Percentiles rank a stretch among this genome's conserved stretches.
Evolutionary conservation across 2,113 vertebrate genomes (phyloP).

Genomic region (Bos indicus): DNA sequence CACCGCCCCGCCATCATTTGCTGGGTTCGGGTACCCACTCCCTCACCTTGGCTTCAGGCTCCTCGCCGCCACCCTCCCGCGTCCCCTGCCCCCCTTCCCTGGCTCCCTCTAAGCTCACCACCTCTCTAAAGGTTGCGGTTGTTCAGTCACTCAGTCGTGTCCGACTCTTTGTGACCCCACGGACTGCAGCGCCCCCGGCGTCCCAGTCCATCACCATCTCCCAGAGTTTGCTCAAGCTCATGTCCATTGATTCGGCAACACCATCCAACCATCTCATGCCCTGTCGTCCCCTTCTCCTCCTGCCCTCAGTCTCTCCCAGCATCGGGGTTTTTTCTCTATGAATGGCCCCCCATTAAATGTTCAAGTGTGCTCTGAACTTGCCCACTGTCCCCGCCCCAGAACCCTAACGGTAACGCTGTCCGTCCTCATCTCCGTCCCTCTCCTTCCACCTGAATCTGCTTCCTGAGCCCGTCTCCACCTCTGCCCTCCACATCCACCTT

Average conservation of each 20-base stretch:
- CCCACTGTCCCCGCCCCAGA: background rate
- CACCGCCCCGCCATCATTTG: accelerated
- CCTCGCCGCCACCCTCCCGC: no score
- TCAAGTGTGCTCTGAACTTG: background rate
- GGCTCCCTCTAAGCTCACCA: background rate
- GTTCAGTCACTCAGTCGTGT: background rate
- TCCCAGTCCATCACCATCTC: background rate
- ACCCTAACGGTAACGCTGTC: accelerated
- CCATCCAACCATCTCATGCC: background rate
- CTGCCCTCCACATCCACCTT: background rate
- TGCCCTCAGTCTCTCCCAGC: background rate
- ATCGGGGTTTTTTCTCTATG: background rate
- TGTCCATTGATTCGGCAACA: accelerated
- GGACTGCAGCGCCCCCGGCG: background rate
- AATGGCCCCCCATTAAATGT: background rate
- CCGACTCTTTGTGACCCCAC: accelerated
- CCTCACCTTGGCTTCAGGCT: background rate
- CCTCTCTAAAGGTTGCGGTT: background rate
- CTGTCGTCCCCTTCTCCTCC: background rate
- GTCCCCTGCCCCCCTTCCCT: no score
- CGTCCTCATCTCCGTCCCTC: accelerated
- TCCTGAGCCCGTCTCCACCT: background rate
- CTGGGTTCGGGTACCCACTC: background rate
- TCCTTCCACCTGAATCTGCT: background rate
- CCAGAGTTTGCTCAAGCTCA: background rate